A percentile compares a stretch with the other conserved stretches of the same genome.
phyloP scores from a whole-genome alignment of 2,888 invertebrate species.

The Flabesymbios commensalis region DNA sequence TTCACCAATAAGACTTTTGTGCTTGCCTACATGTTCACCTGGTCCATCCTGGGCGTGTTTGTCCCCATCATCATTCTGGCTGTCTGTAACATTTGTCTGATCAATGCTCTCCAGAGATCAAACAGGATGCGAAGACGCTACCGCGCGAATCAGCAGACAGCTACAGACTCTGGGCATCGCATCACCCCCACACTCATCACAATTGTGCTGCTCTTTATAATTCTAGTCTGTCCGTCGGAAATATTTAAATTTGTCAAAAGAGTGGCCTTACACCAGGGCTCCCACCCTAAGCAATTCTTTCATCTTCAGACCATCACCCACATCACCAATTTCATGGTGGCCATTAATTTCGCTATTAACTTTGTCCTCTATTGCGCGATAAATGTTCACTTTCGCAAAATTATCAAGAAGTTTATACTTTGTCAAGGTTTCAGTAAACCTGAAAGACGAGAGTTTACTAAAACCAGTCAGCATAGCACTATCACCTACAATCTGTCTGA shows the following conservation, averaged over 20 bases:
- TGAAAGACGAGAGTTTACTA: too few relatives aligned
- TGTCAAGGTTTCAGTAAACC: too few relatives aligned
- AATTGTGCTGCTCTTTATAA: slow-evolving; percentile 56
- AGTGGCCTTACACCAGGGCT: too few relatives aligned
- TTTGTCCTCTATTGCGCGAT: too few relatives aligned
- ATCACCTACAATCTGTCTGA: too few relatives aligned
- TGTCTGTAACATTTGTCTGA: slow-evolving; percentile 53
- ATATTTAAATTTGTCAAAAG: slow-evolving; percentile 38
- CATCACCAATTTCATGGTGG: too few relatives aligned
- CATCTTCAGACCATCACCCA: too few relatives aligned
- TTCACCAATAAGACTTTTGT: slow-evolving; percentile 32
- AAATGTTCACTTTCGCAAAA: too few relatives aligned
- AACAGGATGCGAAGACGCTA: slow-evolving; percentile 41
- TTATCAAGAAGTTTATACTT: too few relatives aligned
- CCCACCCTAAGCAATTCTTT: too few relatives aligned
- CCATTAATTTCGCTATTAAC: too few relatives aligned
- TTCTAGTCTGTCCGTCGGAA: slow-evolving; percentile 56
- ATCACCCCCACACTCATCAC: slow-evolving; percentile 55
- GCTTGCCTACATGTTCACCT: slow-evolving; percentile 44
- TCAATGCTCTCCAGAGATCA: slow-evolving; percentile 50
- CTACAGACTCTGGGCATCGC: slow-evolving; percentile 41
- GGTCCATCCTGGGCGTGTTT: slow-evolving; percentile 53
- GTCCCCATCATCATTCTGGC: slow-evolving; percentile 50
- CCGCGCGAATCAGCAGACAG: slow-evolving; percentile 32
- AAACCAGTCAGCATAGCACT: too few relatives aligned